Evolutionary conservation across 1,140 invertebrate genomes (phyloP).

Genomic region (Panonychus citri): DNA sequence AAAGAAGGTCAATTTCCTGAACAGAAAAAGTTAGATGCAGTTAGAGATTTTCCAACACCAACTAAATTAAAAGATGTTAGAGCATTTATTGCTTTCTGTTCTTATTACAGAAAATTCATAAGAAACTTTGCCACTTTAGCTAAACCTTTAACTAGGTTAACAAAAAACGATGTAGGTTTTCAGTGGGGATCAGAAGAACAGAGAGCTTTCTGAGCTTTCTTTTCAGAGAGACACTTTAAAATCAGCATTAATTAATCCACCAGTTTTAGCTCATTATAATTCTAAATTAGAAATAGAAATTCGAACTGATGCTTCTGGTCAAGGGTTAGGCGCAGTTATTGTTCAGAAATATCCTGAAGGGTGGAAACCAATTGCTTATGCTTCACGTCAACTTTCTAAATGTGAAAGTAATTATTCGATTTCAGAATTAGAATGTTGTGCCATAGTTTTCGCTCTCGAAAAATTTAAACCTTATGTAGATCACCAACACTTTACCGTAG

Average conservation of each 20-base stretch:
- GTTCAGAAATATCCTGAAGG: conserved; percentile 3
- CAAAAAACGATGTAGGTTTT: conserved; percentile 12
- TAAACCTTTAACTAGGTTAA: conserved; percentile 10
- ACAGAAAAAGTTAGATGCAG: conserved; percentile 16
- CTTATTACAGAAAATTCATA: conserved; percentile 13
- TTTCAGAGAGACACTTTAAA: conserved; percentile 22
- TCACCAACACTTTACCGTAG: conserved; percentile 14
- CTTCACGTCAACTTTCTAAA: conserved; percentile 5
- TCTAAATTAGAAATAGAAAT: conserved; percentile 3
- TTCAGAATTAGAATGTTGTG: conserved; percentile 13
- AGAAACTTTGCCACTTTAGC: conserved; percentile 11
- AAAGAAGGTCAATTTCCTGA: conserved; percentile 14
- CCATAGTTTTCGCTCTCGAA: conserved; percentile 15
- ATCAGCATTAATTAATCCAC: conserved; percentile 14
- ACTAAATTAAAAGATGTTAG: conserved; percentile 14
- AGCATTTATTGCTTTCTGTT: conserved; percentile 17
- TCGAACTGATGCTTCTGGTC: conserved; percentile 9
- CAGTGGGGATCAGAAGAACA: conserved; percentile 10
- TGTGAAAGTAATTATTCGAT: conserved; percentile 11
- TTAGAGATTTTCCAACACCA: conserved; percentile 17
- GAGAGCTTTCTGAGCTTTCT: conserved; percentile 22
- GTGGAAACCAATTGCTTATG: conserved; percentile 8
- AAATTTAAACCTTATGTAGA: conserved; percentile 18
- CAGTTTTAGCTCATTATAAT: conserved; percentile 7
- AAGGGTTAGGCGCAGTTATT: conserved; percentile 11